Base-by-base conservation (phyloP, 2,797 vertebrate species). In the Enteromius treurensis region DNA sequence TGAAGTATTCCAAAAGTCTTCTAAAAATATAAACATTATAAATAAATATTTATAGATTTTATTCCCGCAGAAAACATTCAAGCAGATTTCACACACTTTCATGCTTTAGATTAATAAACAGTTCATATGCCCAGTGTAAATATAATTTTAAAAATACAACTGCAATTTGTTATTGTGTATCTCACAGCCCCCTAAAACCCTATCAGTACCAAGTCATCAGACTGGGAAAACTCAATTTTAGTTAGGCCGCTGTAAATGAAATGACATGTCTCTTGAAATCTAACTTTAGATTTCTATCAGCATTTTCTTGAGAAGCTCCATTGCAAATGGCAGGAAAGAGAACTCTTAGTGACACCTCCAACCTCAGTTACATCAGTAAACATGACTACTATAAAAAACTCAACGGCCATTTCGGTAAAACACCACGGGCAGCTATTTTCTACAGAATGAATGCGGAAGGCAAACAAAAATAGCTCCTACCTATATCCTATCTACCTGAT, bases 211-310 rank as follows among this genome's bases (percentile, higher is more conserved):
- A 62, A 62, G n/a, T 32, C 75, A 23, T 53, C 21, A 68, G n/a
- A 32, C 26, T 5, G 60, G 21, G 21, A 29, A n/a, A 47, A 34
- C 14, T 78, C 1, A 40, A 64, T 32, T 64, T 29, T 29, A 17
- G 34, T n/a, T 58, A 9, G 21, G 26, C 71, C n/a, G 8, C 21
- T 17, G 29, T 65, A 37, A 79, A 68, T 40, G 5, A 47, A 77
- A 58, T 15, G 15, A n/a, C 15, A 26, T 17, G 26, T 32, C 26
- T 8, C 14, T 17, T 64, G 60, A 37, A 55, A 60, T n/a, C 64
- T 75, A 17, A 21, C 51, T 74, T 64, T 64, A 62, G 60, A 64
- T 64, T 58, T 55, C 60, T 15, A 77, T 37, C 23, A 69, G 64
- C 9, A 13, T 77, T 21, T 32, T 42, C 7, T 34, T 64, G 67